These are phyloP conservation scores for Equus przewalskii DNA, from an alignment of 2,113 vertebrate species.

Conservation along the genomic window DNA sequence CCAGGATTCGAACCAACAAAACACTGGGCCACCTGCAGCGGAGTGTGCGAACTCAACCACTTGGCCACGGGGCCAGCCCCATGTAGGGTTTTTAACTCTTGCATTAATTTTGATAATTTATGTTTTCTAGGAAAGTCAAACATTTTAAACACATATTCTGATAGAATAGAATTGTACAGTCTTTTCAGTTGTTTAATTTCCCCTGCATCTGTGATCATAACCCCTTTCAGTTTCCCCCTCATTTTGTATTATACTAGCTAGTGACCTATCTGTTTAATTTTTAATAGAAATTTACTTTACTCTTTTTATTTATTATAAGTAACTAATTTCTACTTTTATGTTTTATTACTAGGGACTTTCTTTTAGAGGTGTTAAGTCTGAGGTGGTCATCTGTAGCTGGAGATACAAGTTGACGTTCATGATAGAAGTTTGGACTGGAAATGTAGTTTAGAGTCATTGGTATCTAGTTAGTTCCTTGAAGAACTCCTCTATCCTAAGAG, in stretches of 20 bases:
- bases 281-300: slow-evolving; percentile 3
- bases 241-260: slow-evolving; percentile 14
- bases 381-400: neutral
- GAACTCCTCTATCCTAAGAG: neutral
- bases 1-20: no score
- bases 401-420: neutral
- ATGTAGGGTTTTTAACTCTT: neutral
- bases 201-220: neutral
- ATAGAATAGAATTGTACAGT: neutral
- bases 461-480: neutral
- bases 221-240: neutral
- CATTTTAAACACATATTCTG: neutral
- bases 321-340: slow-evolving; percentile 28
- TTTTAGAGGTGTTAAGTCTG: neutral
- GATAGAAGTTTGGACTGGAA: neutral
- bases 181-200: slow-evolving; percentile 41
- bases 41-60: no score
- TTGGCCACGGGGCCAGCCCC: no score
- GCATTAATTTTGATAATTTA: slow-evolving; percentile 24
- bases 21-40: no score
- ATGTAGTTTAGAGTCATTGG: neutral
- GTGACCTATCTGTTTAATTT: neutral
- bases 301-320: neutral
- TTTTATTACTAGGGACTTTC: slow-evolving; percentile 23
- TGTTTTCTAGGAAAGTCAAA: neutral